phyloP scores from a whole-genome alignment of 2,888 invertebrate genomes.

The Noctuana brunneofusca region DNA sequence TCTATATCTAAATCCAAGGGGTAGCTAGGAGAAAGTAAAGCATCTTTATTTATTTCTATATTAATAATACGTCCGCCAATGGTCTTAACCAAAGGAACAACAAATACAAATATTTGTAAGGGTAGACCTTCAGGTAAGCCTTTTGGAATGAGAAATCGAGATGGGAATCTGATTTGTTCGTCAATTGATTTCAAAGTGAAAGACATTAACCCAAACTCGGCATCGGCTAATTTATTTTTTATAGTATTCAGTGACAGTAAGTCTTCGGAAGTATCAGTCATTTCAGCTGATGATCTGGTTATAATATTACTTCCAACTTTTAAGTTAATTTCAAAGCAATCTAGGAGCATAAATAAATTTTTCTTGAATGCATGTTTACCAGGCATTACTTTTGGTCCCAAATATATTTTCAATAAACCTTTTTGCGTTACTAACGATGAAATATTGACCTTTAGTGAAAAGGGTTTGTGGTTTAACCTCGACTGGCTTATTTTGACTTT shows the following conservation, averaged over 20 bases:
- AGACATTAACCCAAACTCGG: constrained; percentile 78
- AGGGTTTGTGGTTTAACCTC: constrained; percentile 88
- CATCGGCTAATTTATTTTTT: constrained; percentile 83
- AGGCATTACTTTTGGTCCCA: constrained; percentile 87
- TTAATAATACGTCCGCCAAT: constrained; percentile 59
- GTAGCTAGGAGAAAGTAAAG: constrained; percentile 83
- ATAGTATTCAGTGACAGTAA: constrained; percentile 84
- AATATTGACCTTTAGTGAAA: constrained; percentile 85
- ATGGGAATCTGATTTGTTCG: constrained; percentile 85
- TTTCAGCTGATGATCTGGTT: constrained; percentile 84
- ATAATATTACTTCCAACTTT: constrained; percentile 85
- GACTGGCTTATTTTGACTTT: constrained; percentile 80
- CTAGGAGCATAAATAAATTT: constrained; percentile 83
- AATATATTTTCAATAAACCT: constrained; percentile 85
- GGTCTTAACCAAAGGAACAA: constrained; percentile 78
- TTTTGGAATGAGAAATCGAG: constrained; percentile 87
- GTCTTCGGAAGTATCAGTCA: constrained; percentile 82
- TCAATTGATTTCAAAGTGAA: constrained; percentile 73
- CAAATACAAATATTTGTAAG: constrained; percentile 85
- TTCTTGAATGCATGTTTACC: constrained; percentile 76
- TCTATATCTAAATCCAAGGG: constrained; percentile 87
- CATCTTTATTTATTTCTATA: constrained; percentile 63
- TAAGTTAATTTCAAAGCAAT: constrained; percentile 83
- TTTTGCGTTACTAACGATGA: constrained; percentile 83
- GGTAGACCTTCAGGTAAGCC: constrained; percentile 86